These are phyloP conservation scores for Caenorhabditis auriculariae DNA, from an alignment of 2,888 invertebrate species.

Conservation along the genomic window DNA sequence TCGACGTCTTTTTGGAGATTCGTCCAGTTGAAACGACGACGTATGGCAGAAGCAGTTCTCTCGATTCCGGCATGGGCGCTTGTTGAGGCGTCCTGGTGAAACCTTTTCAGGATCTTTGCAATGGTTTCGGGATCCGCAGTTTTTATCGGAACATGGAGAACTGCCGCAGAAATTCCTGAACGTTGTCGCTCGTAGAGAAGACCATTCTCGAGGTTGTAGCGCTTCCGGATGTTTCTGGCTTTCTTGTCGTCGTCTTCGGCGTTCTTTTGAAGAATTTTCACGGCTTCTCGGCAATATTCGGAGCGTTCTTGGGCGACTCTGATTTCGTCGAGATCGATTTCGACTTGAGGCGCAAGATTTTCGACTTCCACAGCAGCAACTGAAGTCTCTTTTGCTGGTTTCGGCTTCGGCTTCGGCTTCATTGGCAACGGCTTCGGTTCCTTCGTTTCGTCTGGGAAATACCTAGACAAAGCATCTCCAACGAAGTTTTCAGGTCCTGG, in stretches of 20 bases:
- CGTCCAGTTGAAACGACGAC: constrained; percentile 9
- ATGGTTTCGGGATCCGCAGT: constrained; percentile 1
- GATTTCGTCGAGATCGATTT: background rate
- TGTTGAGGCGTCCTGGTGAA: constrained; percentile 5
- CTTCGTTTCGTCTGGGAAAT: constrained; percentile 4
- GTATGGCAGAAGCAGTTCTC: constrained; percentile 5
- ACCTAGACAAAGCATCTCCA: constrained; percentile 29
- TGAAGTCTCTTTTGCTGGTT: too few relatives aligned
- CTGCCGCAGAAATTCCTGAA: background rate
- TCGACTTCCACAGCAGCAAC: background rate
- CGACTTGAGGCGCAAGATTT: background rate
- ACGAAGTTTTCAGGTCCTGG: constrained; percentile 27
- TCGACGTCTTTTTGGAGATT: constrained; percentile 6
- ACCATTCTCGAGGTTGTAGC: constrained; percentile 7
- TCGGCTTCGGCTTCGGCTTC: background rate
- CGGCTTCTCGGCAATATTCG: too few relatives aligned
- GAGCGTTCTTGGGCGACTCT: too few relatives aligned
- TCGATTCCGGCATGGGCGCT: constrained; percentile 15
- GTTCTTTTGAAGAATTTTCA: constrained; percentile 4
- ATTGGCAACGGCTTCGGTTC: constrained; percentile 1
- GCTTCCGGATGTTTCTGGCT: background rate
- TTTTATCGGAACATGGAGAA: constrained; percentile 7
- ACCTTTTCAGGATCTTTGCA: constrained; percentile 3
- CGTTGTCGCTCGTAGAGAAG: constrained; percentile 7
- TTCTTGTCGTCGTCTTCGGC: too few relatives aligned